A percentile compares a stretch with the other conserved stretches of the same genome.
phyloP scores from a whole-genome alignment of 2,888 invertebrate species.

The Chymomyza caudatula region DNA sequence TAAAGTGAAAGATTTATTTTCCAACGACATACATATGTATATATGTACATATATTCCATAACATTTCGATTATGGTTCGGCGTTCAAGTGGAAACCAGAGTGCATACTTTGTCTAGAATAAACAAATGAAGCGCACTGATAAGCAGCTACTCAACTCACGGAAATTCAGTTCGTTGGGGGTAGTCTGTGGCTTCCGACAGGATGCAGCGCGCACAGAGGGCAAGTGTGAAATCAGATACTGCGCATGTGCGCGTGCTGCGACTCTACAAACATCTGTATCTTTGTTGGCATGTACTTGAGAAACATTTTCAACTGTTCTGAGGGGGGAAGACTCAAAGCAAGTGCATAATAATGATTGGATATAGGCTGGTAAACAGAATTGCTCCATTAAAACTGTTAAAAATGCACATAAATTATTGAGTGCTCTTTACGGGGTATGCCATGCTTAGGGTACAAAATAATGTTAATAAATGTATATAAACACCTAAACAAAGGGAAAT shows the following conservation, averaged over 20 bases:
- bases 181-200: constrained; percentile 45
- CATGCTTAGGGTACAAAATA: neutral
- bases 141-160: neutral
- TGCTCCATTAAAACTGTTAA: constrained; percentile 58
- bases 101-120: constrained; percentile 26
- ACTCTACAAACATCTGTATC: constrained; percentile 41
- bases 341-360: neutral
- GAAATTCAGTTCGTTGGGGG: constrained; percentile 23
- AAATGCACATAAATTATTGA: constrained; percentile 59
- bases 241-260: constrained; percentile 64
- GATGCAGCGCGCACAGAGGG: constrained; percentile 22
- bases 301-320: too few relatives aligned
- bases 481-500: too few relatives aligned
- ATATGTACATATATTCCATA: neutral
- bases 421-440: neutral
- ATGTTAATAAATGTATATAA: neutral
- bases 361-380: constrained; percentile 1
- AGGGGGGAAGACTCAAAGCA: constrained; percentile 13
- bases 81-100: constrained; percentile 32
- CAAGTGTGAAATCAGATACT: constrained; percentile 24
- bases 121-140: constrained; percentile 25
- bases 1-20: neutral
- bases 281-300: too few relatives aligned
- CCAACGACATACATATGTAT: constrained; percentile 12
- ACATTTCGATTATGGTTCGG: constrained; percentile 11